phyloP scores from a whole-genome alignment of 2,888 invertebrate species.

The Seira musarum region DNA sequence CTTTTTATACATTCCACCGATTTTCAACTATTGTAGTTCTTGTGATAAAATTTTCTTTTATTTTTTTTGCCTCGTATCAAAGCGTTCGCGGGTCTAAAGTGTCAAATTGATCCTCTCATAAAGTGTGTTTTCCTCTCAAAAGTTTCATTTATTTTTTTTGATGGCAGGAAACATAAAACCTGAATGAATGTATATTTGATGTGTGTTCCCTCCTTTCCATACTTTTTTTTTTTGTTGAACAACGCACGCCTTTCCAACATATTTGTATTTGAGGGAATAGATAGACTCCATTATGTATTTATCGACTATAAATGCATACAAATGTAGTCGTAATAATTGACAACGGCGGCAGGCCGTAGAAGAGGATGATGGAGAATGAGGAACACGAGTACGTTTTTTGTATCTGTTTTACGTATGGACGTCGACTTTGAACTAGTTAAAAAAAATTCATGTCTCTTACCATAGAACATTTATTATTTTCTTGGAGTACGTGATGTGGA shows the following conservation, averaged over 20 bases:
- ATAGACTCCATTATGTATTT: slow-evolving; percentile 1
- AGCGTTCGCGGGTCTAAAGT: no score
- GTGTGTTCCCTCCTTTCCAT: not conserved
- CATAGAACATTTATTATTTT: slow-evolving; percentile 18
- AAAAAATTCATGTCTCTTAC: not conserved
- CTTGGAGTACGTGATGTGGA: slow-evolving; percentile 17
- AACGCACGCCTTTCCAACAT: not conserved
- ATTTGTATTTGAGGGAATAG: not conserved
- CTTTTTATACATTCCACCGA: no score
- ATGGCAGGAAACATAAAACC: not conserved
- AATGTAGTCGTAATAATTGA: slow-evolving; percentile 20
- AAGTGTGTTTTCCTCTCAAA: not conserved
- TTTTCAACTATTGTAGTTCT: no score
- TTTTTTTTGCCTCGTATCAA: no score
- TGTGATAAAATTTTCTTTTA: no score
- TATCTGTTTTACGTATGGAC: not conserved
- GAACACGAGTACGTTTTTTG: slow-evolving; percentile 4
- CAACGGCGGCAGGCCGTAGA: not conserved
- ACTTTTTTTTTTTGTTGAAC: no score
- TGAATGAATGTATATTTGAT: not conserved
- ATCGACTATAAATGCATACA: slow-evolving; percentile 30
- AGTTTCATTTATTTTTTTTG: not conserved
- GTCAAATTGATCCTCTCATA: not conserved
- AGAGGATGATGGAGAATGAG: not conserved
- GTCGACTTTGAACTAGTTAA: not conserved